Percentiles rank a stretch among this genome's conserved stretches.
Conservation (phyloP, 2,113 vertebrate species). For the Delphinapterus leucas region DNA sequence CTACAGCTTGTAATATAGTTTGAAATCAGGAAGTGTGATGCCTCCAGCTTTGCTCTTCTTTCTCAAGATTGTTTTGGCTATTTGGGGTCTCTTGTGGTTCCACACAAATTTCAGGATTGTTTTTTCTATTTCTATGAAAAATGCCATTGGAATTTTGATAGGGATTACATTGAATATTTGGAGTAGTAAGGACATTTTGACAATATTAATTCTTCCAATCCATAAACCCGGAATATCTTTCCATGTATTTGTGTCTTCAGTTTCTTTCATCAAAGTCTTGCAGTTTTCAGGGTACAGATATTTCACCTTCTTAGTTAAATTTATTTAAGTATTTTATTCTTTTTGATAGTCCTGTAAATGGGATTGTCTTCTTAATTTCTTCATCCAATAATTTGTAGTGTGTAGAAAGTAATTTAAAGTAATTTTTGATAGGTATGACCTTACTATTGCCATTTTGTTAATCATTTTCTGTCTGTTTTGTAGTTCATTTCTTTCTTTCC, state of each 20-base stretch:
- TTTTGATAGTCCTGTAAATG: neutral
- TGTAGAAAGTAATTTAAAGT: neutral
- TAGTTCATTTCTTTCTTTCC: neutral
- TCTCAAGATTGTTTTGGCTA: too few relatives aligned
- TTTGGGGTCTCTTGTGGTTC: too few relatives aligned
- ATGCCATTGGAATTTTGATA: neutral
- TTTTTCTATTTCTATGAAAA: neutral
- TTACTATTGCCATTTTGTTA: neutral
- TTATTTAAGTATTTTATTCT: neutral
- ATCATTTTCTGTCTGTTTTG: neutral
- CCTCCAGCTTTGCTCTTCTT: too few relatives aligned
- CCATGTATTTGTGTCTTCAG: neutral
- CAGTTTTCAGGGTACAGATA: neutral
- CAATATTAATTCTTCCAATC: neutral
- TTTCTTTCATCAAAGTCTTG: neutral
- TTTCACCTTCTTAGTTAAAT: neutral
- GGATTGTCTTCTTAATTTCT: neutral
- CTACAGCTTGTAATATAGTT: too few relatives aligned
- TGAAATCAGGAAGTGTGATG: too few relatives aligned
- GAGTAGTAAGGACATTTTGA: neutral
- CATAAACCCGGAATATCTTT: neutral
- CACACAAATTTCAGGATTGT: neutral
- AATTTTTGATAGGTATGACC: neutral
- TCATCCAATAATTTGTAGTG: neutral
- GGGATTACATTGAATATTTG: neutral